Evolutionary conservation across 2,113 vertebrate species (phyloP).

Genomic region (Ictalurus punctatus): DNA sequence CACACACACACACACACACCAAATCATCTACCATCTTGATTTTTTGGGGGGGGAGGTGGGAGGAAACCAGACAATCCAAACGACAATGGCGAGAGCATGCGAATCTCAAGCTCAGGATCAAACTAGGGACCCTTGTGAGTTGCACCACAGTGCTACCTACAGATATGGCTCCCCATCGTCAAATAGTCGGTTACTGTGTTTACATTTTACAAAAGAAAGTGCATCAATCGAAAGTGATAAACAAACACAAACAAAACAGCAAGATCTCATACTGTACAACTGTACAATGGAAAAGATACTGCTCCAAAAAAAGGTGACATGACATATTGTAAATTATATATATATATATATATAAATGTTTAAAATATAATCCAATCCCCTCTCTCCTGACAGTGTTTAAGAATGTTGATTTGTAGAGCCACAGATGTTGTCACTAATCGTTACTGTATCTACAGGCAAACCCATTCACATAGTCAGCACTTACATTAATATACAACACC

Average conservation of each 20-base stretch:
- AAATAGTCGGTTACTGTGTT: neutral
- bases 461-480: conserved; percentile 5
- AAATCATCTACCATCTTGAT: neutral
- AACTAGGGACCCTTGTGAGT: neutral
- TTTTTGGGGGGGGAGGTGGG: neutral
- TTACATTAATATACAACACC: conserved; percentile 21
- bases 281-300: conserved; percentile 15
- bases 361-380: neutral
- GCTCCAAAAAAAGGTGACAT: neutral
- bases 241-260: neutral
- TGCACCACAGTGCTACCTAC: neutral
- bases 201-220: neutral
- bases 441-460: neutral
- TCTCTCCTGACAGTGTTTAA: neutral
- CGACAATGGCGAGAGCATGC: too few relatives aligned
- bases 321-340: neutral
- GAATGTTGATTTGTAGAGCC: neutral
- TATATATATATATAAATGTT: too few relatives aligned
- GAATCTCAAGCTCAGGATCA: neutral
- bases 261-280: neutral
- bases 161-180: neutral
- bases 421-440: neutral
- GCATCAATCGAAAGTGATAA: conserved; percentile 12
- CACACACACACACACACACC: neutral
- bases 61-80: neutral